A percentile compares a stretch with the other conserved stretches of the same genome.
Conservation (phyloP, 1,140 invertebrate species). For the Drosophila lowei region DNA sequence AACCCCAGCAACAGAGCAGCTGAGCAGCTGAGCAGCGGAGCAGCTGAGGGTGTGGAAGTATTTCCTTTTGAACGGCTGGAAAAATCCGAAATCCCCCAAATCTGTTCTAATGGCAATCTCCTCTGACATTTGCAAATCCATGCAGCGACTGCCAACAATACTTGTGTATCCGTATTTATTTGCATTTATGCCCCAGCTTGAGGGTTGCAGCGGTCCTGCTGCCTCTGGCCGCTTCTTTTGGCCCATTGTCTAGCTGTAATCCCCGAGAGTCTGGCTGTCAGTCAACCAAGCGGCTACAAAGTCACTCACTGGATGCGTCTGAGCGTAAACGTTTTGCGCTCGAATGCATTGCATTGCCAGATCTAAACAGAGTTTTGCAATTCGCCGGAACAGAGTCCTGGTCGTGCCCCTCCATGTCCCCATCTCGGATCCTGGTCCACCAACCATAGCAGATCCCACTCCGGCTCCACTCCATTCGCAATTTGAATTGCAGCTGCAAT, state of each 20-base stretch:
- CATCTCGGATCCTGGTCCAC: too few species aligned
- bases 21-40: too few species aligned
- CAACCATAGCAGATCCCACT: not conserved
- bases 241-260: slow-evolving; percentile 63
- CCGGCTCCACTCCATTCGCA: slow-evolving; percentile 6
- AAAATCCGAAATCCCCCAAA: slow-evolving; percentile 29
- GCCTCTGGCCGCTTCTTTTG: not conserved
- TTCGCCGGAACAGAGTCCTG: slow-evolving; percentile 9
- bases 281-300: slow-evolving; percentile 48
- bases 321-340: slow-evolving; percentile 70
- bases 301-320: slow-evolving; percentile 66
- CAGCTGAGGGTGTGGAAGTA: not conserved
- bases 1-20: too few species aligned
- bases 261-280: slow-evolving; percentile 25
- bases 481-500: slow-evolving; percentile 46
- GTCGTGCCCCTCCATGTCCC: too few species aligned
- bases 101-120: slow-evolving; percentile 2
- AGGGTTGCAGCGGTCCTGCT: slow-evolving; percentile 11
- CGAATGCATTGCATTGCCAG: slow-evolving; percentile 53
- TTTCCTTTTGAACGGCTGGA: not conserved
- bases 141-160: slow-evolving; percentile 31
- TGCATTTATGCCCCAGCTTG: slow-evolving; percentile 57
- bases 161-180: slow-evolving; percentile 59
- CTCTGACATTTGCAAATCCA: slow-evolving; percentile 50
- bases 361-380: slow-evolving; percentile 58